phyloP scores from a whole-genome alignment of 2,888 invertebrate species.

The Plagodis dolabraria region DNA sequence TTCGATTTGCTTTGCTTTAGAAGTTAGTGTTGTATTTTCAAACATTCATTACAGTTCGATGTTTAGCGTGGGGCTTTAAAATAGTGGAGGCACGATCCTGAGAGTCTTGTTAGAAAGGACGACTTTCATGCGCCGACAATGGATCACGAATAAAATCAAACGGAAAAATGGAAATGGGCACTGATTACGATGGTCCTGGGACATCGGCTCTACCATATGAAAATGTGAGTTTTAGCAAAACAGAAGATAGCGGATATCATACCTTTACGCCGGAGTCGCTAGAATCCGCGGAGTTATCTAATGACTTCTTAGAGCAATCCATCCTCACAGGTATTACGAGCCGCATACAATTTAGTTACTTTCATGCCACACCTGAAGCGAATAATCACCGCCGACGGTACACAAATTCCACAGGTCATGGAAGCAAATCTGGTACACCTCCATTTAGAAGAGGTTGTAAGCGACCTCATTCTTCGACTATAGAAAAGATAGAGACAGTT shows the following conservation, averaged over 20 bases:
- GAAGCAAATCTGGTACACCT: slow-evolving; percentile 52
- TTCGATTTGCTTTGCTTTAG: too few species aligned
- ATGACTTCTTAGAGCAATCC: slow-evolving; percentile 58
- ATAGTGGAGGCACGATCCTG: neutral
- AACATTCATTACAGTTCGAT: too few species aligned
- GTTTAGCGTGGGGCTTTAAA: neutral
- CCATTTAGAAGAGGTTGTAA: slow-evolving; percentile 63
- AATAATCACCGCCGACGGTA: slow-evolving; percentile 45
- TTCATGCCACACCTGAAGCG: slow-evolving; percentile 50
- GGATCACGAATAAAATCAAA: slow-evolving; percentile 25
- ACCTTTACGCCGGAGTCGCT: slow-evolving; percentile 72
- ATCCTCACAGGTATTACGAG: slow-evolving; percentile 51
- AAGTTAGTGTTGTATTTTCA: too few species aligned
- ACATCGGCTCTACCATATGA: slow-evolving; percentile 60
- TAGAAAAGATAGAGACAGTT: slow-evolving; percentile 43
- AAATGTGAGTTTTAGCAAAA: slow-evolving; percentile 58
- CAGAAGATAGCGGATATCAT: slow-evolving; percentile 79
- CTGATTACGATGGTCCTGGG: slow-evolving; percentile 57
- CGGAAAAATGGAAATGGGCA: slow-evolving; percentile 63
- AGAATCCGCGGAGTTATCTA: slow-evolving; percentile 63
- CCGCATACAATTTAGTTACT: slow-evolving; percentile 53
- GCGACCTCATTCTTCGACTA: slow-evolving; percentile 58
- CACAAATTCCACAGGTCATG: slow-evolving; percentile 39
- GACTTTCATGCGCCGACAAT: slow-evolving; percentile 11
- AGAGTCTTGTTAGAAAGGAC: neutral